Conservation (phyloP, 2,797 vertebrate genomes). For the Enteromius paludinosus region DNA sequence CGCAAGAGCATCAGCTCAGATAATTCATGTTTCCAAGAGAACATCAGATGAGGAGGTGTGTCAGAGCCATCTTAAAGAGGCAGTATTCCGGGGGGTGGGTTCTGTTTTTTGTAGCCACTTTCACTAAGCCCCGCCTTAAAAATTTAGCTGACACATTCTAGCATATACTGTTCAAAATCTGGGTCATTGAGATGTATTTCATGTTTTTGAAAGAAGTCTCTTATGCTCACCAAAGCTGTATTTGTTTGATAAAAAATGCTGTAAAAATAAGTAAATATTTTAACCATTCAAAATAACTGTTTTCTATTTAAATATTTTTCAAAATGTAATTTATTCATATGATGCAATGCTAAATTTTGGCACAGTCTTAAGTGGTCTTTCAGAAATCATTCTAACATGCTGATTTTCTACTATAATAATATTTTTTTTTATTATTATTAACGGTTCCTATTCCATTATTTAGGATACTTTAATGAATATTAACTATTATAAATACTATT, state of each 20-base stretch:
- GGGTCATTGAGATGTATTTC: not conserved
- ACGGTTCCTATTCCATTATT: not conserved
- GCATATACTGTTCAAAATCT: not conserved
- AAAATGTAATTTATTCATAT: not conserved
- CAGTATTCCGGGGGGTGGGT: not conserved
- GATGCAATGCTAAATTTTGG: not conserved
- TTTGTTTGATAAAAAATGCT: not conserved
- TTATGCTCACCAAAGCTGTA: not conserved
- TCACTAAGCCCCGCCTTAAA: not conserved
- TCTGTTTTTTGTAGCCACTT: too few relatives aligned
- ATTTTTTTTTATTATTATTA: not conserved
- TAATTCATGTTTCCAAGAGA: constrained; percentile 27
- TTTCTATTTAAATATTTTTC: not conserved
- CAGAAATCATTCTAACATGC: not conserved
- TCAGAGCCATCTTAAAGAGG: constrained; percentile 1
- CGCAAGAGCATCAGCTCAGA: constrained; percentile 48
- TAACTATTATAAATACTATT: not conserved
- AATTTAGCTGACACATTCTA: not conserved
- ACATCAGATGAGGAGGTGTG: not conserved
- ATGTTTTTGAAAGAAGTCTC: not conserved
- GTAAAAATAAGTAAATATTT: not conserved
- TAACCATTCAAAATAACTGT: not conserved
- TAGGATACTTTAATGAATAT: not conserved
- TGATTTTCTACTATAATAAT: not conserved
- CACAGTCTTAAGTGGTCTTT: not conserved